Conservation (phyloP, 2,797 vertebrate genomes). For the Muraenolepis orangiensis region DNA sequence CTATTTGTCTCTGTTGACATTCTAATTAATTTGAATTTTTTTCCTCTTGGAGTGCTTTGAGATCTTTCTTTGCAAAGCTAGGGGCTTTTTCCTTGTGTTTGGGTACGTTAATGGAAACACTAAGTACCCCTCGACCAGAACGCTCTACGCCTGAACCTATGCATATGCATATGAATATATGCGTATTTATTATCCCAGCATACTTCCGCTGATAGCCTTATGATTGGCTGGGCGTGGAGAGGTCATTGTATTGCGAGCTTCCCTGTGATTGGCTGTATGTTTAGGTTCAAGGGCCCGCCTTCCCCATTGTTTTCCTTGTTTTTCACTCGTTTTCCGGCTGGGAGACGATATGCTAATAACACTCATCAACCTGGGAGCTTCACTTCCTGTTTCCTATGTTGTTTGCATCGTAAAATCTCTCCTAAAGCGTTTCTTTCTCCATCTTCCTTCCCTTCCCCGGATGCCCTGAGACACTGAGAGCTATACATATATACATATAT, state of each 20-base stretch:
- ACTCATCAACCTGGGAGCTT: constrained; percentile 49
- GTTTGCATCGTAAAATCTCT: constrained; percentile 61
- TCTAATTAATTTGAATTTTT: constrained; percentile 59
- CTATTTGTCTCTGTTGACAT: constrained; percentile 48
- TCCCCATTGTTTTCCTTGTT: constrained; percentile 4
- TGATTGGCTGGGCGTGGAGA: constrained; percentile 32
- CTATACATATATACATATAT: constrained; percentile 57
- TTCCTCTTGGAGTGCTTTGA: constrained; percentile 45
- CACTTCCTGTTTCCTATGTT: constrained; percentile 46
- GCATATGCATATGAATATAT: constrained; percentile 38
- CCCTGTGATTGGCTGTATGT: constrained; percentile 43
- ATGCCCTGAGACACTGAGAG: constrained; percentile 57
- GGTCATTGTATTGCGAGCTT: constrained; percentile 35
- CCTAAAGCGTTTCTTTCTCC: constrained; percentile 42
- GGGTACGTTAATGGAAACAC: constrained; percentile 58
- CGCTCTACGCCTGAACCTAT: constrained; percentile 28
- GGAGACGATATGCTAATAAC: constrained; percentile 55
- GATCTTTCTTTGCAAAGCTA: constrained; percentile 50
- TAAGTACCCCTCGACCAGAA: constrained; percentile 41
- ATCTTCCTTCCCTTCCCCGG: constrained; percentile 20
- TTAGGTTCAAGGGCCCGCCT: constrained; percentile 12
- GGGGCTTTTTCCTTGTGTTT: constrained; percentile 45
- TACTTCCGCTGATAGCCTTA: constrained; percentile 42
- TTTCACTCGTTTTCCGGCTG: constrained; percentile 49
- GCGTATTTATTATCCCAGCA: constrained; percentile 31